Base-by-base conservation (phyloP, 2,888 invertebrate species). In the Cataglyphis albicans region DNA sequence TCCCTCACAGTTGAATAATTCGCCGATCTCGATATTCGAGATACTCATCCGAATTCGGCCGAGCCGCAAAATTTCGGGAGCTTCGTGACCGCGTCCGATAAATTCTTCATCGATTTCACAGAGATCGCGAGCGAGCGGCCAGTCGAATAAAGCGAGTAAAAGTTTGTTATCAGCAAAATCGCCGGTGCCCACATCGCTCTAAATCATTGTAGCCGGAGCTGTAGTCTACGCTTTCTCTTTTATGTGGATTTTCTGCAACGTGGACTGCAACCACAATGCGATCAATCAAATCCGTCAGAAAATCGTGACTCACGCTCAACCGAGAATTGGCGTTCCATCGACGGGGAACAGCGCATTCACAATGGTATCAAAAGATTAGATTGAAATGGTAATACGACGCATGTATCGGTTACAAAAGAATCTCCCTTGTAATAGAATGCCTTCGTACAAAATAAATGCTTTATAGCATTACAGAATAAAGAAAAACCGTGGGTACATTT, bases 1-100 rank as follows among this genome's bases (percentile, higher is more conserved):
- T 63, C 83, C 72, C 68, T 73, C 68, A 59, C 81, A 64, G 59
- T 25, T 81, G 86, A 78, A 78, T 84, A 84, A 84, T 86, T 84
- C 80, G 70, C 63, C 61, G 73, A 80, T 72, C 82, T 41, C 78
- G 78, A 72, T 78, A 32, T 41, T 10, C 59, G 70, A 32, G 59
- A 48, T 52, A 52, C 41, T 80, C 73, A 44, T 72, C 44, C 80
- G 74, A 81, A 88, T 84, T 84, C 80, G 67, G 44, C 68, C 59
- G 52, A 68, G 80, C 67, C 68, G 81, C 84, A 61, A 81, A 88
- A 88, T 84, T 80, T 84, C 63, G 73, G 35, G 32, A 29, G 32
- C 55, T 52, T 67, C 73, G n/a, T 29, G 44, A 57, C 21, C 25
- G 52, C 63, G 15, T 21, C n/a, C 78, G 57, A 83, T 68, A 64